These are phyloP conservation scores for Latrodectus elegans DNA, from an alignment of 2,888 invertebrate genomes.

Conservation along the genomic window DNA sequence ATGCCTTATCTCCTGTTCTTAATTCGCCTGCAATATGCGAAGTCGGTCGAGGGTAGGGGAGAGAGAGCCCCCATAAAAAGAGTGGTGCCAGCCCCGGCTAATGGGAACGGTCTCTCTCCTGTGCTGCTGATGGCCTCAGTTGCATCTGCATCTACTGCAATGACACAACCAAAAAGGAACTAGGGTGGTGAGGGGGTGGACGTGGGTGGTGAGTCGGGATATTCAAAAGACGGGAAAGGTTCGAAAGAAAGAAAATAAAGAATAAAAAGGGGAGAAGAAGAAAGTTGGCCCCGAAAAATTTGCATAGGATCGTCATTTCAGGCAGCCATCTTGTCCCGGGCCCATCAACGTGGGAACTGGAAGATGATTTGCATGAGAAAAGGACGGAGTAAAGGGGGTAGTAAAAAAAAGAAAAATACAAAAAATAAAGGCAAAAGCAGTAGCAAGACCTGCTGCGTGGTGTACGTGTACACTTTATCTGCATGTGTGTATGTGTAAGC, in stretches of 20 bases:
- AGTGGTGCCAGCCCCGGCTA: slow-evolving; percentile 59
- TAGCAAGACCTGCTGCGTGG: slow-evolving; percentile 16
- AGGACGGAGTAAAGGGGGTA: slow-evolving; percentile 27
- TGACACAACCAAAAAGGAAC: slow-evolving; percentile 61
- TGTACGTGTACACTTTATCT: slow-evolving; percentile 67
- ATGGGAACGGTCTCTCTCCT: slow-evolving; percentile 40
- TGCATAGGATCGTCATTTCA: slow-evolving; percentile 68
- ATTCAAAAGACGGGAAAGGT: slow-evolving; percentile 58
- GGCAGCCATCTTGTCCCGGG: slow-evolving; percentile 62
- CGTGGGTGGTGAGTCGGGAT: slow-evolving; percentile 15
- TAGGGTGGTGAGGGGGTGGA: background rate
- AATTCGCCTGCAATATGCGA: slow-evolving; percentile 68
- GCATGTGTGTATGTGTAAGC: slow-evolving; percentile 57
- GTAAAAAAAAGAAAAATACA: slow-evolving; percentile 30
- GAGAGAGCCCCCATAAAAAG: slow-evolving; percentile 47
- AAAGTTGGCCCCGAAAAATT: slow-evolving; percentile 50
- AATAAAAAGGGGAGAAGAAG: slow-evolving; percentile 39
- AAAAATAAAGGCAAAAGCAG: slow-evolving; percentile 51
- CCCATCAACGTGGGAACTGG: slow-evolving; percentile 45
- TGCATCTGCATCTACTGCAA: slow-evolving; percentile 49
- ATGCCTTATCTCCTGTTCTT: slow-evolving; percentile 68
- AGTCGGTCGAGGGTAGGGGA: background rate
- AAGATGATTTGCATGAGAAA: slow-evolving; percentile 68
- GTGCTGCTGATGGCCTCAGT: slow-evolving; percentile 49
- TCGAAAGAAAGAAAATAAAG: slow-evolving; percentile 60